Base-by-base conservation (phyloP, 2,888 invertebrate species). In the Drosophila mettleri region DNA sequence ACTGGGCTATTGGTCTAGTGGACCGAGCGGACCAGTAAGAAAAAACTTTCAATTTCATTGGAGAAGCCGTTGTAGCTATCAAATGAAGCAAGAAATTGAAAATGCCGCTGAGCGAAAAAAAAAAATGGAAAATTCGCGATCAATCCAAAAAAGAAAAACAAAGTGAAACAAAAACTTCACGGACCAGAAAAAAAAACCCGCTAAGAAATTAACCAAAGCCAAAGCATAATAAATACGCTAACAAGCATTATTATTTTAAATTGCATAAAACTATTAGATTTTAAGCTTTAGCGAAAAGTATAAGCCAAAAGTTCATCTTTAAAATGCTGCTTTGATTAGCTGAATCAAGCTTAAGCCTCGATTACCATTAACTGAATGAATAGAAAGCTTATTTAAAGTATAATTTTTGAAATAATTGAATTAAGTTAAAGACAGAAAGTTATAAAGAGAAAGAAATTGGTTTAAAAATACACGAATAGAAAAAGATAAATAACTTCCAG, bases 41-140 rank as follows among this genome's bases (percentile, higher is more conserved):
- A 71, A 79, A 67, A 74, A 75, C 88, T 84, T 88, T 85, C 83
- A 66, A 68, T 85, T 85, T 85, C 82, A 74, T 60, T 79, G 71
- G 72, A 73, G 64, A 60, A 78, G 69, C 54, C 54, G 22, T 51
- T 51, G 31, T 41, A 58, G 62, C 61, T 73, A 74, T 78, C 78
- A 77, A 72, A 72, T 72, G 43, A 72, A 31, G 60, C 67, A 67
- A 67, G 51, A 62, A 78, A 67, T 55, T 55, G 64, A 61, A 65
- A 71, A 64, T 62, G 61, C 72, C 60, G 63, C 53, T 49, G 34
- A 46, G 20, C 48, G 18, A 8, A 31, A 38, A 46, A 68, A 49
- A 63, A 52, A 43, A 60, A 68, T 78, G 29, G 45, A 29, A 53
- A 54, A 65, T 18, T 51, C 59, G 20, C 48, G 10, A 36, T 43